These are phyloP conservation scores for Mustela lutreola DNA, from an alignment of 2,113 vertebrate genomes.

Conservation along the genomic window DNA sequence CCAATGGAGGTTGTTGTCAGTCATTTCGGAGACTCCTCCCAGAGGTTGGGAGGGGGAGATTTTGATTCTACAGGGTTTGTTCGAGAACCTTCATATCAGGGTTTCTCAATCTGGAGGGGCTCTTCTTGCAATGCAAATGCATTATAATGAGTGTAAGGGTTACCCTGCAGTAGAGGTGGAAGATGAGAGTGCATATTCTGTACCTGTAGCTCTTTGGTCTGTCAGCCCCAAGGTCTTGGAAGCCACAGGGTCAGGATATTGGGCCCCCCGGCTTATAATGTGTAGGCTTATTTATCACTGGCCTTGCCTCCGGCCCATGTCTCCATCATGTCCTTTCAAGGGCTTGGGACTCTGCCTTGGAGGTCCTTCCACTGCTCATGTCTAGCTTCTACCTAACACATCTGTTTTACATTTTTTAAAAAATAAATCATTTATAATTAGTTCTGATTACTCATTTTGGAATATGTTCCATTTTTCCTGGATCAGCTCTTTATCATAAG, in stretches of 20 bases:
- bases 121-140: not conserved
- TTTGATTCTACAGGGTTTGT: not conserved
- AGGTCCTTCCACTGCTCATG: not conserved
- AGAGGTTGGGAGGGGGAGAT: not conserved
- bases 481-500: not conserved
- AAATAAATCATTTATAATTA: not conserved
- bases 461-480: not conserved
- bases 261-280: not conserved
- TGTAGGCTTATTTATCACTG: not conserved
- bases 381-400: not conserved
- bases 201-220: not conserved
- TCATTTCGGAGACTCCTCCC: not conserved
- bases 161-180: not conserved
- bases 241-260: not conserved
- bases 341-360: not conserved
- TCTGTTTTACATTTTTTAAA: not conserved
- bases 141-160: not conserved
- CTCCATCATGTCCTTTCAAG: not conserved
- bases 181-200: not conserved
- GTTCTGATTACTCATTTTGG: not conserved
- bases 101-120: not conserved
- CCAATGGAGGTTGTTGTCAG: not conserved
- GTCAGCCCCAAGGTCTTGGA: not conserved
- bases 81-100: not conserved
- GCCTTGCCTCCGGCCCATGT: not conserved